Conservation (phyloP, 2,888 invertebrate species). For the Tetrapedia diversipes region DNA sequence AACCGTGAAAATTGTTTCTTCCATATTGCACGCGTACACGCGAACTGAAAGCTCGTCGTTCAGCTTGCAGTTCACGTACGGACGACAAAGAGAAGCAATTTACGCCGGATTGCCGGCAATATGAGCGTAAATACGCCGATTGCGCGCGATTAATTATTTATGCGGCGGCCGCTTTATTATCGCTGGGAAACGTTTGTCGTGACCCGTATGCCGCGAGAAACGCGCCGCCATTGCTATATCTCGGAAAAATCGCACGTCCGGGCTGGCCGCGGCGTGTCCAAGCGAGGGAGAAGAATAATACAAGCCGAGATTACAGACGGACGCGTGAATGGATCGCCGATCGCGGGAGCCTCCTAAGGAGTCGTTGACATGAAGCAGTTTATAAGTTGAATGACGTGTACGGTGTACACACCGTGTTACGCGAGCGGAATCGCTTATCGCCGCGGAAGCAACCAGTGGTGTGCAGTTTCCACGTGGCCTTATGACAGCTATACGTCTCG, state of each 20-base stretch:
- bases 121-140: constrained; percentile 57
- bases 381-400: constrained; percentile 52
- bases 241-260: constrained; percentile 25
- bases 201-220: constrained; percentile 45
- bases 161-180: constrained; percentile 41
- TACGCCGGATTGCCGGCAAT: constrained; percentile 27
- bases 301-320: background rate
- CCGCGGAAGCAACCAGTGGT: constrained; percentile 68
- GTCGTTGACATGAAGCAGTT: constrained; percentile 54
- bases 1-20: background rate
- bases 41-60: constrained; percentile 42
- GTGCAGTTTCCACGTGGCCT: constrained; percentile 61
- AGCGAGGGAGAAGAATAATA: constrained; percentile 10
- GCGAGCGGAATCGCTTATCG: constrained; percentile 65
- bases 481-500: constrained; percentile 50
- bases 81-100: constrained; percentile 61
- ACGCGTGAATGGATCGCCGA: constrained; percentile 48
- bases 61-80: constrained; percentile 45
- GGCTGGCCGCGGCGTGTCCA: constrained; percentile 11
- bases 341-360: constrained; percentile 33
- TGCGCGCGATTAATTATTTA: constrained; percentile 63
- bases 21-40: background rate
- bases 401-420: constrained; percentile 42
- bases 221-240: constrained; percentile 34
- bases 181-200: constrained; percentile 36